These are phyloP conservation scores for Psittacula derbiana DNA, from an alignment of 2,797 vertebrate genomes.

Conservation along the genomic window DNA sequence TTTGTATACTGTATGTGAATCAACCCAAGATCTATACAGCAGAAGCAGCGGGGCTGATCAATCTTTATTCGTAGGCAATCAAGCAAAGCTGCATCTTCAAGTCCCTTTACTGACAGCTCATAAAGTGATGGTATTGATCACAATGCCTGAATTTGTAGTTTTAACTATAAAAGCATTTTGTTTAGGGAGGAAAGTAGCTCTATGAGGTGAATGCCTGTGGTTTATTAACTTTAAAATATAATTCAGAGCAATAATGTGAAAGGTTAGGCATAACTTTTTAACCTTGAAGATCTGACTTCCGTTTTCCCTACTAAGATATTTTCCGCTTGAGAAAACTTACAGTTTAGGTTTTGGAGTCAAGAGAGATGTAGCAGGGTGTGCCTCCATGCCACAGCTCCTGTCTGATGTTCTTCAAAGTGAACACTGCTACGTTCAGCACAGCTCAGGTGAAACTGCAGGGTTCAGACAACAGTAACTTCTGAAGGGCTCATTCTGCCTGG, in stretches of 20 bases:
- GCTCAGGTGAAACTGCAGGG: neutral
- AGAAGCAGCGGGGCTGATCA: constrained; percentile 23
- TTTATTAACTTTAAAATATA: constrained; percentile 45
- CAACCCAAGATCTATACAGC: neutral
- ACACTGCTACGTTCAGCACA: accelerated
- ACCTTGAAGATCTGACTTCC: neutral
- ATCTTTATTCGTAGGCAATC: constrained; percentile 66
- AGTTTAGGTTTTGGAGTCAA: neutral
- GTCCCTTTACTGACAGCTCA: constrained; percentile 39
- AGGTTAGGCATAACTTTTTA: constrained; percentile 23
- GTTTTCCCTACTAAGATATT: neutral
- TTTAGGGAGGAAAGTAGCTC: constrained; percentile 1
- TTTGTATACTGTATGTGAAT: neutral
- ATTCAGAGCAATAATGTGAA: neutral
- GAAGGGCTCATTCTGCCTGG: neutral
- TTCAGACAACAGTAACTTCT: neutral
- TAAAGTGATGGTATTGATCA: constrained; percentile 63
- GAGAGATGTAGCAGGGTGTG: neutral
- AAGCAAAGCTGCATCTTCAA: constrained; percentile 37
- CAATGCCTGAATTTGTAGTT: constrained; percentile 55
- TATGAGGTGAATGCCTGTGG: neutral
- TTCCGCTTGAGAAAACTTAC: neutral
- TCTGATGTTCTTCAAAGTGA: neutral
- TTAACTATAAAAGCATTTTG: constrained; percentile 71
- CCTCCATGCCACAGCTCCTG: neutral